Evolutionary conservation across 2,888 invertebrate genomes (phyloP), one percentile per base, ranked within the genome.

Genomic region (Sesamia inferens): DNA sequence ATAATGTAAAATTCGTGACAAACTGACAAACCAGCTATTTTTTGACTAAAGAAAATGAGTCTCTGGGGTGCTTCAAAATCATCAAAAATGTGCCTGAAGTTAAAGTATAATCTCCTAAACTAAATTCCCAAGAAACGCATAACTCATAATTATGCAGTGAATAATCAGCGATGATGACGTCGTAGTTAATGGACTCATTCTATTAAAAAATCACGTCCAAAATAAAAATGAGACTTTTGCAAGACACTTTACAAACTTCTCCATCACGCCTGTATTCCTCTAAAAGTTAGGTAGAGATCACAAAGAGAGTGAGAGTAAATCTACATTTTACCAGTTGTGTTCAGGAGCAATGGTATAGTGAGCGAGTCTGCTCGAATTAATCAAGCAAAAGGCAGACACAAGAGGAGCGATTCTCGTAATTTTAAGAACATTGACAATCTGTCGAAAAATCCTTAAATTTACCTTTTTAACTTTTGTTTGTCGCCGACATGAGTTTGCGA

Each of bases 1-100:
- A 55, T 67, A 74, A 75, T 75, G 57, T 58, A 47, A 63, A 19
- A 58, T 31, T 39, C 75, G 75, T 80, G 75, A 64, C 58, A 14
- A 59, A 64, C 54, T 55, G 63, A 64, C 54, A 39, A 19, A 2
- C 31, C 0, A 47, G 48, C 7, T 6, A 74, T 62, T 57, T 57
- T 14, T 39, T 2, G 51, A 42, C 10, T 5, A 65, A 62, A 61
- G 4, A 11, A 42, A 64, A 67, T 31, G 54, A 47, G 68, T 80
- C 68, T 64, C 81, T 1, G 1, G 44, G 58, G 81, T 31, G 48
- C 54, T 59, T 47, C 65, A 11, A 68, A 74, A 48, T 68, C 58
- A 54, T 75, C 42, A 55, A 19, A 59, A 16, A 55, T 31, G 54
- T 31, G n/a, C n/a, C 14, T 24, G 14, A 74, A 68, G n/a, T 22